phyloP scores from a whole-genome alignment of 2,797 vertebrate species.

The Moxostoma hubbsi region DNA sequence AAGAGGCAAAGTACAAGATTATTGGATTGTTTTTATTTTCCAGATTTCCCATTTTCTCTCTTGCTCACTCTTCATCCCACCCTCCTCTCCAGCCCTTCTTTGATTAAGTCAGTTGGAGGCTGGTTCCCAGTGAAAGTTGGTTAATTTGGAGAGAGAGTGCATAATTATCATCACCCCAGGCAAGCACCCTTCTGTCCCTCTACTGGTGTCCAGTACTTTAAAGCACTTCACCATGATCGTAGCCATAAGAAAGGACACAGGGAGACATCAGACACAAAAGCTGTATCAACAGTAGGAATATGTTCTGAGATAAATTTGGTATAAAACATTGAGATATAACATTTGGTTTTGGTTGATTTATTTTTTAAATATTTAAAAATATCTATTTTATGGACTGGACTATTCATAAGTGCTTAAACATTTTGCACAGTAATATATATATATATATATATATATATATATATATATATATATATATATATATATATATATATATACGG shows the following conservation, averaged over 20 bases:
- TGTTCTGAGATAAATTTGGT: not conserved
- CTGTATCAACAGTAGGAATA: not conserved
- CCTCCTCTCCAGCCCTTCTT: conserved; percentile 68
- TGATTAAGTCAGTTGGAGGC: conserved; percentile 85
- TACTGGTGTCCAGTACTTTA: conserved; percentile 79
- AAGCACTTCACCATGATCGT: conserved; percentile 75
- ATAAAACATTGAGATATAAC: not conserved
- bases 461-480: too few relatives aligned
- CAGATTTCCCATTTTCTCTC: conserved; percentile 63
- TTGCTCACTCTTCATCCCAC: conserved; percentile 52
- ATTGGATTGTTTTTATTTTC: conserved; percentile 91
- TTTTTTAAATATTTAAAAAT: not conserved
- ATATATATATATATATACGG: too few relatives aligned
- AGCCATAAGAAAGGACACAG: conserved; percentile 29
- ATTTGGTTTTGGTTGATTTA: not conserved
- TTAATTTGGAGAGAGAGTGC: conserved; percentile 94
- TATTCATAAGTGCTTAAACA: too few relatives aligned
- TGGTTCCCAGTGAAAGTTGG: conserved; percentile 94
- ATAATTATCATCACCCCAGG: conserved; percentile 97
- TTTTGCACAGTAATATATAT: too few relatives aligned
- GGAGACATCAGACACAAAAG: conserved; percentile 21
- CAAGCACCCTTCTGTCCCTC: conserved; percentile 76
- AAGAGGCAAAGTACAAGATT: conserved; percentile 86
- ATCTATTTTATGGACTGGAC: not conserved
- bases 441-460: too few relatives aligned